A percentile compares a stretch with the other conserved stretches of the same genome.
Conservation (phyloP, 2,797 vertebrate genomes). For the Meriones psammophilus region DNA sequence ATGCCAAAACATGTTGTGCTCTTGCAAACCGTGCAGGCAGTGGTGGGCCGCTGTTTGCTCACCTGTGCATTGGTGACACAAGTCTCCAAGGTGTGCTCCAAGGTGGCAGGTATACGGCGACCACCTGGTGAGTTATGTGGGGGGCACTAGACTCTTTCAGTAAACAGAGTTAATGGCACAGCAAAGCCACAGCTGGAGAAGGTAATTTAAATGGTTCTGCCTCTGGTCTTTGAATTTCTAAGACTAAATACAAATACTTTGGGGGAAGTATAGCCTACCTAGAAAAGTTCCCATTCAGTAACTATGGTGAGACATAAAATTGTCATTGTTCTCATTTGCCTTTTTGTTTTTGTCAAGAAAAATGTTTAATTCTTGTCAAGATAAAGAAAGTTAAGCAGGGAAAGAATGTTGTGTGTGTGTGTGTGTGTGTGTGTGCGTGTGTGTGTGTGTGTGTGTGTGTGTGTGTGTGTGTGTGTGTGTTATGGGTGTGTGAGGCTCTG, state of each 20-base stretch:
- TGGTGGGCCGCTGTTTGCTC: background rate
- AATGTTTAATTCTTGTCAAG: background rate
- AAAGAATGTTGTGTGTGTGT: background rate
- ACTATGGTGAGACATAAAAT: background rate
- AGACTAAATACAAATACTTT: background rate
- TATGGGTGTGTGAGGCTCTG: background rate
- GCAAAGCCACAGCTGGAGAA: slow-evolving; percentile 13
- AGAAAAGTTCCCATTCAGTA: slow-evolving; percentile 5
- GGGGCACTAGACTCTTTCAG: background rate
- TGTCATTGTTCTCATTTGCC: background rate
- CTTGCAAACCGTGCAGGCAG: background rate
- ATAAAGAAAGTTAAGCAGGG: slow-evolving; percentile 27
- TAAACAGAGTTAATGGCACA: slow-evolving; percentile 3
- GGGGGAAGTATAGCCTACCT: background rate
- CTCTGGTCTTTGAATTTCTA: slow-evolving; percentile 32
- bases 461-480: background rate
- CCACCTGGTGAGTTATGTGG: background rate
- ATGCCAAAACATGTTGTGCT: accelerated
- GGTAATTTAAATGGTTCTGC: background rate
- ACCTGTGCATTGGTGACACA: background rate
- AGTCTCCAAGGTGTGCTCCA: background rate
- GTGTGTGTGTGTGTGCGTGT: background rate
- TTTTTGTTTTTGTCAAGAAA: background rate
- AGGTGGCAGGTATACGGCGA: background rate
- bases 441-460: background rate